Percentiles rank a stretch among this genome's conserved stretches.
Evolutionary conservation across 2,113 vertebrate genomes (phyloP).

Genomic region (Notothenia rossii): DNA sequence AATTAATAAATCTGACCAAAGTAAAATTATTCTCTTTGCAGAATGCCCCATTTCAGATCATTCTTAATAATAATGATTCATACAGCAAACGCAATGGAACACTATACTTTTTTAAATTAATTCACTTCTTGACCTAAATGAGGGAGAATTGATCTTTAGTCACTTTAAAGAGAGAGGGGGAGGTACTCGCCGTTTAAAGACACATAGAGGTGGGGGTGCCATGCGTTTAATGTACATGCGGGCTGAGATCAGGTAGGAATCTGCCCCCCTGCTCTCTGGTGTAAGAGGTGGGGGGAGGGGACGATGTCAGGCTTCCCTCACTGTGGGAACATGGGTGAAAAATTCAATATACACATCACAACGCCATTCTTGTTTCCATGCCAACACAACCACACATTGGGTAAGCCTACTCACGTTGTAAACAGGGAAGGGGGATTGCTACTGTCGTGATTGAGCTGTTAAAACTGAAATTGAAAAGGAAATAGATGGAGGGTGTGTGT

Average conservation of each 20-base stretch:
- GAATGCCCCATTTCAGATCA: background rate
- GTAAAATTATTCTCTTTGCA: background rate
- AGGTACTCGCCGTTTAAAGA: constrained; percentile 7
- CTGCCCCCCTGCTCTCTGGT: constrained; percentile 5
- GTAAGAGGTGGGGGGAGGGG: constrained; percentile 50
- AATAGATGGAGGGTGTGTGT: background rate
- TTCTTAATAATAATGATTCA: background rate
- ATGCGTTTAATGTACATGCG: background rate
- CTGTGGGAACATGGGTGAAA: constrained; percentile 65
- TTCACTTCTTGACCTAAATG: constrained; percentile 1
- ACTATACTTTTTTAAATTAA: background rate
- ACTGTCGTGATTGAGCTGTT: constrained; percentile 56
- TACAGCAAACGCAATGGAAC: background rate
- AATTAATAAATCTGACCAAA: background rate
- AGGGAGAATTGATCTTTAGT: background rate
- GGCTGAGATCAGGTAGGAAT: constrained; percentile 45
- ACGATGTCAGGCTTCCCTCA: constrained; percentile 47
- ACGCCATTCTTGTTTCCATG: constrained; percentile 80
- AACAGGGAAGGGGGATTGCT: constrained; percentile 52
- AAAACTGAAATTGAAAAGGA: constrained; percentile 24
- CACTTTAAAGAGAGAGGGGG: background rate
- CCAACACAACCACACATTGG: constrained; percentile 77
- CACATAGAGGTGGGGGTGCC: constrained; percentile 1
- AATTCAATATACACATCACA: constrained; percentile 71
- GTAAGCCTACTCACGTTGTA: constrained; percentile 56